Evolutionary conservation across 2,888 invertebrate genomes (phyloP).

Genomic region (Philonicus albiceps): DNA sequence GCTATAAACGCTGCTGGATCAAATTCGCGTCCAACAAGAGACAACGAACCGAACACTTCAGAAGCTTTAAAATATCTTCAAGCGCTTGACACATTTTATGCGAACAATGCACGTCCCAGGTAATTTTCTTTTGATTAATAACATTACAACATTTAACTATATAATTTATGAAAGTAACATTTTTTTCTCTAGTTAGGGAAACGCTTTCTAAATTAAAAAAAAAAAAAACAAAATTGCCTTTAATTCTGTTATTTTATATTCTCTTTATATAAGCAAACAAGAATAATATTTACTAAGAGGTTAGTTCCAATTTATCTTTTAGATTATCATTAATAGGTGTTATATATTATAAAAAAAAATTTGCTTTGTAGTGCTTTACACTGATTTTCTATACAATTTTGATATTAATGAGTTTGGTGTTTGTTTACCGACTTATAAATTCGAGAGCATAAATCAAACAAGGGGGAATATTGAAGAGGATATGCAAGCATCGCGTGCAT

Average conservation of each 20-base stretch:
- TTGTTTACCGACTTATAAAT: neutral
- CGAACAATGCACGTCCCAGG: conserved; percentile 74
- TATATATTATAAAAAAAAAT: neutral
- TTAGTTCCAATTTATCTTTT: neutral
- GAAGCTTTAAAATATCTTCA: conserved; percentile 74
- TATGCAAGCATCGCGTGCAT: neutral
- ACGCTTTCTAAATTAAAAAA: neutral
- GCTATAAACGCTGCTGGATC: conserved; percentile 53
- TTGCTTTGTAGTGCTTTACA: neutral
- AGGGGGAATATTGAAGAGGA: neutral
- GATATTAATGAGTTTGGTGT: neutral
- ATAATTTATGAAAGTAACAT: neutral
- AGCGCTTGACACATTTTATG: conserved; percentile 72
- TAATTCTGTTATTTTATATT: neutral
- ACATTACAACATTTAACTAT: neutral
- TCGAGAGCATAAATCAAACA: neutral
- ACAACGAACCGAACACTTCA: conserved; percentile 68
- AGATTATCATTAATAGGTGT: neutral
- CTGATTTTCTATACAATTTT: neutral
- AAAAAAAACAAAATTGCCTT: too few relatives aligned
- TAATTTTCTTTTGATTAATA: conserved; percentile 54
- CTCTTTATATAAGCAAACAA: neutral
- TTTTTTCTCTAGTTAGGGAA: neutral
- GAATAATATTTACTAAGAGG: neutral
- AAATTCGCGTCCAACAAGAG: conserved; percentile 60